Evolutionary conservation across 2,797 vertebrate species (phyloP), one percentile per base, ranked within the genome.

Genomic region (Myoxocephalus aenaeus): DNA sequence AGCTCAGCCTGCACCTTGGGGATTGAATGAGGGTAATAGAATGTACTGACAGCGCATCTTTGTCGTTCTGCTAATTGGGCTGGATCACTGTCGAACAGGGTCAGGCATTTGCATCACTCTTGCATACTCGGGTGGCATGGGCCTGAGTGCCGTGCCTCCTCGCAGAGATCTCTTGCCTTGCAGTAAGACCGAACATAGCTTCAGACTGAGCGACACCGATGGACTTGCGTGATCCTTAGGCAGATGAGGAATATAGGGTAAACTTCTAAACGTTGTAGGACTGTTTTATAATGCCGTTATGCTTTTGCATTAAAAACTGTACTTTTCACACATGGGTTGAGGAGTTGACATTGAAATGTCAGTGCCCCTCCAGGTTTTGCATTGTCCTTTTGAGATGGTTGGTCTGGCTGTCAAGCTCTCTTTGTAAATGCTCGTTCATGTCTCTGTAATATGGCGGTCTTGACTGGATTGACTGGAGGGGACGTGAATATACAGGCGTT

Each of bases 1-100:
- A 84, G 90, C 89, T 87, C 86, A 72, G 87, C 83, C 90, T 88
- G 93, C 93, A 94, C 92, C 89, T 92, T 91, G 89, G 77, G 88
- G 84, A 90, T 76, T 72, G 81, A 89, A 87, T 40, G 92, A 90
- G 87, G 80, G 85, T 85, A 81, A 89, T 81, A 64, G 91, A 93
- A 92, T 92, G 90, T 90, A 88, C 87, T 75, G 90, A 89, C 83
- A 68, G 85, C 82, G 82, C 86, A 75, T 74, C 79, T 85, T 81
- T 87, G 80, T 69, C 78, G 73, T 89, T 83, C 87, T 92, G 82
- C 76, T 84, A 68, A 77, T 85, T 86, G 82, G 84, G 81, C 89
- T 85, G 85, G 90, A 90, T 91, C 85, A 67, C 87, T 91, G 92
- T 91, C 86, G 72, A 90, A 92, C 90, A 86, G 92, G 83, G 87